Evolutionary conservation across 2,113 vertebrate species (phyloP).

Genomic region (Elephantulus edwardii): DNA sequence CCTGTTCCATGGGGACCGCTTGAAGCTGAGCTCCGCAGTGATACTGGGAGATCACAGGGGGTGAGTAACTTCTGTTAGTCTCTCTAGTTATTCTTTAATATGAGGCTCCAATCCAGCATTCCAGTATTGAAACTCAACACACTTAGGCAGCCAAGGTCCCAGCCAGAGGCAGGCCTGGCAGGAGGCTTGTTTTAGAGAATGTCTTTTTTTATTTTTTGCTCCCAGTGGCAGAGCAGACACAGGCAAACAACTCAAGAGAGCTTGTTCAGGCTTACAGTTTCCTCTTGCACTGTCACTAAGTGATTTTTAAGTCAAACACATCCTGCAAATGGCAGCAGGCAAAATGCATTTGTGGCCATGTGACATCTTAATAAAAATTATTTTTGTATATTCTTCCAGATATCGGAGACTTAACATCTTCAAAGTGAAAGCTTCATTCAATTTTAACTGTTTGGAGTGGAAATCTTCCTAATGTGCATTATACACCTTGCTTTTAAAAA

Average conservation of each 20-base stretch:
- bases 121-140: accelerated
- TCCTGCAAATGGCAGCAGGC: background rate
- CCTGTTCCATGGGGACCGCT: background rate
- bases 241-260: background rate
- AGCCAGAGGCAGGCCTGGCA: background rate
- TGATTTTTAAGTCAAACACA: background rate
- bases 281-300: background rate
- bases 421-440: background rate
- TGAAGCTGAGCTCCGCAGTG: background rate
- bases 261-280: background rate
- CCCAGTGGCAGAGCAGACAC: background rate
- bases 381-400: background rate
- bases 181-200: background rate
- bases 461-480: constrained; percentile 14
- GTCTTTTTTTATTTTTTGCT: background rate
- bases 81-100: background rate
- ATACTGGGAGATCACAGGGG: background rate
- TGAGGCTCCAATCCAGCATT: background rate
- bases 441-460: background rate
- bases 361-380: background rate
- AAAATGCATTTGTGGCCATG: background rate
- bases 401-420: background rate
- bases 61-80: background rate
- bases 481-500: constrained; percentile 33
- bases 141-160: background rate